phyloP scores from a whole-genome alignment of 2,888 invertebrate genomes.

The Erynnis tages region DNA sequence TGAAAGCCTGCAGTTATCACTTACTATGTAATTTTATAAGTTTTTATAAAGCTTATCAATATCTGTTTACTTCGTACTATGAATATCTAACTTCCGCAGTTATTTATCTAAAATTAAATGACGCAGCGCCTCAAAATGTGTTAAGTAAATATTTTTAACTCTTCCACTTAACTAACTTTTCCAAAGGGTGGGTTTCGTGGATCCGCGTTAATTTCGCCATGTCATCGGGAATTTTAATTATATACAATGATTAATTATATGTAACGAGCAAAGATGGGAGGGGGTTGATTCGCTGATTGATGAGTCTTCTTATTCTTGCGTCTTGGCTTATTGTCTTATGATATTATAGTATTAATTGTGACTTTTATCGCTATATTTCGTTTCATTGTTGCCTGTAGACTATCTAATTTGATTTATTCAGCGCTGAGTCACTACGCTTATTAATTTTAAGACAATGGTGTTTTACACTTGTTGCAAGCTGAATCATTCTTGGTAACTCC shows the following conservation, averaged over 20 bases:
- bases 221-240: conserved; percentile 80
- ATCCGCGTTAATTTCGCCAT: conserved; percentile 58
- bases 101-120: conserved; percentile 4
- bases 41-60: too few species aligned
- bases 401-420: conserved; percentile 70
- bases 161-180: conserved; percentile 18
- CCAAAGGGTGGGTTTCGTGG: conserved; percentile 43
- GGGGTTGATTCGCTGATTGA: conserved; percentile 67
- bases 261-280: conserved; percentile 60
- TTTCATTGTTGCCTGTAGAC: conserved; percentile 67
- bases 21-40: too few species aligned
- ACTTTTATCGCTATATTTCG: conserved; percentile 71
- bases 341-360: conserved; percentile 58
- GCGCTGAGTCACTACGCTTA: conserved; percentile 71
- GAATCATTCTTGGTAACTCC: conserved; percentile 51
- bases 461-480: conserved; percentile 46
- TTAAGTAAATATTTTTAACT: conserved; percentile 17
- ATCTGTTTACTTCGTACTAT: too few species aligned
- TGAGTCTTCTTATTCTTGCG: conserved; percentile 63
- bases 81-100: too few species aligned
- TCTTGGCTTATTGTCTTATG: conserved; percentile 65
- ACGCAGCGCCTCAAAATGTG: conserved; percentile 10
- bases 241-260: conserved; percentile 78
- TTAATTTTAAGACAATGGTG: conserved; percentile 68
- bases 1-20: too few species aligned